Evolutionary conservation across 2,888 invertebrate genomes (phyloP).

Genomic region (Chymomyza amoena): DNA sequence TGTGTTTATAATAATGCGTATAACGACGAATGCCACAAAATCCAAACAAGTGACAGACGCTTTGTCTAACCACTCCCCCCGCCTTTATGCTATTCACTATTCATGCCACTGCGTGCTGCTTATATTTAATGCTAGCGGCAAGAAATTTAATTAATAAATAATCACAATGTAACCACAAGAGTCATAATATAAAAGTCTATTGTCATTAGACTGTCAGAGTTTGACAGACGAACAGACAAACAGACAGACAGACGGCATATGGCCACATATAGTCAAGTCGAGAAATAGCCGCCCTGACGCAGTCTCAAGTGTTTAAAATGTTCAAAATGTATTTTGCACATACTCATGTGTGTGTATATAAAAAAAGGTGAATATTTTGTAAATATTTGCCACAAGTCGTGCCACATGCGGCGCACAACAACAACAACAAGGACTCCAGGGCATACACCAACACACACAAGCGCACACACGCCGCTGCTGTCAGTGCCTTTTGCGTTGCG

Average conservation of each 20-base stretch:
- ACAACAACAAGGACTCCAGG: constrained; percentile 3
- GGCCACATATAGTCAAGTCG: neutral
- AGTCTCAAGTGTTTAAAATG: constrained; percentile 63
- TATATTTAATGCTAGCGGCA: neutral
- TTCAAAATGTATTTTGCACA: constrained; percentile 72
- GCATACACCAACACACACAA: constrained; percentile 18
- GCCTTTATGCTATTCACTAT: no score
- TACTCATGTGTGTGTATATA: constrained; percentile 18
- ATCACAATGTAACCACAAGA: constrained; percentile 67
- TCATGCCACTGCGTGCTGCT: neutral
- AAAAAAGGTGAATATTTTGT: constrained; percentile 17
- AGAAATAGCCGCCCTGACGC: neutral
- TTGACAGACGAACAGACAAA: neutral
- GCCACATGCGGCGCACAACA: constrained; percentile 32
- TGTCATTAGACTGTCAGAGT: neutral
- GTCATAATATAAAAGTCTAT: constrained; percentile 56
- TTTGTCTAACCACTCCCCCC: neutral
- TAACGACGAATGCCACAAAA: constrained; percentile 16
- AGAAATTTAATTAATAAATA: constrained; percentile 75
- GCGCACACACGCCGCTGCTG: constrained; percentile 15
- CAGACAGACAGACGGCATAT: neutral
- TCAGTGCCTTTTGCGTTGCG: constrained; percentile 19
- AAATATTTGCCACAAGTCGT: constrained; percentile 63
- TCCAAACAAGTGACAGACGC: constrained; percentile 25
- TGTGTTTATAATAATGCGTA: neutral